Percentiles rank a stretch among this genome's conserved stretches.
Conservation (phyloP, 2,888 invertebrate species). For the Melieria omissa region DNA sequence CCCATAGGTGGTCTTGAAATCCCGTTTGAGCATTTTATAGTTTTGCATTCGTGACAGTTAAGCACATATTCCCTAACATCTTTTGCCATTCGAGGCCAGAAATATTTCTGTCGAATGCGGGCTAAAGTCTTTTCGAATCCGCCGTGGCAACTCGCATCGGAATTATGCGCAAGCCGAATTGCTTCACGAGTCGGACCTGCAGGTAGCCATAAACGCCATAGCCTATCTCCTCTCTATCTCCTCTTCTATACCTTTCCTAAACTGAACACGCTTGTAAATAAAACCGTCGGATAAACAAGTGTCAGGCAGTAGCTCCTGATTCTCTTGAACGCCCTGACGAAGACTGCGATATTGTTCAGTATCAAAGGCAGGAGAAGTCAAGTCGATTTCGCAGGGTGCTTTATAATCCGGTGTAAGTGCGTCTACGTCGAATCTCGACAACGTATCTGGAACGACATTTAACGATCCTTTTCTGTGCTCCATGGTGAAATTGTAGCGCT, state of each 20-base stretch:
- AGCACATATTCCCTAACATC: slow-evolving; percentile 25
- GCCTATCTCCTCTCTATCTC: slow-evolving; percentile 20
- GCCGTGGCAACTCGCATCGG: too few relatives aligned
- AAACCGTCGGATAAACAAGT: not conserved
- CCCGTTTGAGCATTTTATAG: slow-evolving; percentile 15
- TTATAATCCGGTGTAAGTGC: not conserved
- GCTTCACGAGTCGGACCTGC: too few relatives aligned
- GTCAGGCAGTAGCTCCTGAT: not conserved
- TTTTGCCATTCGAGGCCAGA: too few relatives aligned
- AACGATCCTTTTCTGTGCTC: slow-evolving; percentile 47
- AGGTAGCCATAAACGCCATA: too few relatives aligned
- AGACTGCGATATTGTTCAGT: not conserved
- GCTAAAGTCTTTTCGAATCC: slow-evolving; percentile 38
- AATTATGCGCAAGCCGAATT: too few relatives aligned
- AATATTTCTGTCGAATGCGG: too few relatives aligned
- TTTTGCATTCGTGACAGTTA: slow-evolving; percentile 35
- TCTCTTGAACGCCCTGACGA: not conserved
- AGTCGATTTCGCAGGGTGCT: not conserved
- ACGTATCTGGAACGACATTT: slow-evolving; percentile 49
- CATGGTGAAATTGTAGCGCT: slow-evolving; percentile 41
- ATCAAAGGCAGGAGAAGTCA: not conserved
- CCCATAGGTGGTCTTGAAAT: not conserved
- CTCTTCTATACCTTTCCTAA: not conserved
- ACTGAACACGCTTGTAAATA: not conserved
- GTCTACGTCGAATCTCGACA: slow-evolving; percentile 27